Evolutionary conservation across 2,888 invertebrate species (phyloP), one percentile per base, ranked within the genome.

Genomic region (Vesta saturnalis): DNA sequence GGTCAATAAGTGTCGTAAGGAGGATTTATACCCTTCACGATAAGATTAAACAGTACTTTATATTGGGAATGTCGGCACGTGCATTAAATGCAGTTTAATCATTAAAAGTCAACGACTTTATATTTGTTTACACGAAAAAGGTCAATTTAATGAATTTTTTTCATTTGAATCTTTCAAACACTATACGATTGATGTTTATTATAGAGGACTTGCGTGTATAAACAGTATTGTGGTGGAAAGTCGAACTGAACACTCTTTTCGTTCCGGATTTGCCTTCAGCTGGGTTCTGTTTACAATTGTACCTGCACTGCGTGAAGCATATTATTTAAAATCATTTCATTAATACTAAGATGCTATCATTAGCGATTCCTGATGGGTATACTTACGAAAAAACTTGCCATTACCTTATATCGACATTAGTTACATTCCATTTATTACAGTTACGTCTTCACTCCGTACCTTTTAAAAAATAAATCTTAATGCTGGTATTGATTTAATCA

Each of bases 381-480:
- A 15, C 18, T 15, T 49, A 49, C 49, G 16, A 6, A 57, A 57
- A 57, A 57, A 57, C 30, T 15, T 10, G 57, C 22, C 57, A 57
- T 30, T 14, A 15, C 57, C 57, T 23, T 57, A 57, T 57, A 57
- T 30, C 18, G 57, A 30, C 57, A 57, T 57, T 15, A 16, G n/a
- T 57, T 23, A 57, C 23, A 58, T 39, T 14, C 19, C 57, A 57
- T 14, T 39, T 39, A 39, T 49, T 47, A 60, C 60, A 47, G 59
- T 59, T 47, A 46, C 47, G n/a, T 46, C 60, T n/a, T 6, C n/a
- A n/a, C n/a, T 39, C 39, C 2, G 8, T 6, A n/a, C 8, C 39
- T n/a, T n/a, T 1, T 6, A n/a, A 10, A 39, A 39, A 39, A 39
- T n/a, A 6, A 1, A 39, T 6, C 39, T 8, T 23, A 4, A n/a